Percentiles rank a stretch among this genome's conserved stretches.
Evolutionary conservation across 2,888 invertebrate genomes (phyloP).

Genomic region (Cephus pulcher): DNA sequence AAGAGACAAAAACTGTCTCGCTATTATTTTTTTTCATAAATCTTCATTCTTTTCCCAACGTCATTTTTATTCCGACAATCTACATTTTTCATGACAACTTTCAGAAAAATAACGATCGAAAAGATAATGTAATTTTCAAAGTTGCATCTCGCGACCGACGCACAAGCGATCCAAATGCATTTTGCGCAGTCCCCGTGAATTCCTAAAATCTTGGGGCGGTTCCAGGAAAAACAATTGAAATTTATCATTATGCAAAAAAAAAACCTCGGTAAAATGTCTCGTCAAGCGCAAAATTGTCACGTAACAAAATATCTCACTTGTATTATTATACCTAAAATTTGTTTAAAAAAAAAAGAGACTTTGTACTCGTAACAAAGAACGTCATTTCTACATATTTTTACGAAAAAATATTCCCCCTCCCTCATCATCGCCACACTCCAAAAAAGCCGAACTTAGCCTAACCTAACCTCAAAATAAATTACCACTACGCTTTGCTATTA

Average conservation of each 20-base stretch:
- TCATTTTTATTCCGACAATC: too few species aligned
- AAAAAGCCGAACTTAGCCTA: neutral
- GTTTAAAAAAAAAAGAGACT: neutral
- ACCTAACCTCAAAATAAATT: slow-evolving; percentile 26
- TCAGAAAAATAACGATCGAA: too few species aligned
- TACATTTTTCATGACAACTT: too few species aligned
- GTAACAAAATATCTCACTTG: neutral
- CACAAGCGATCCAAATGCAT: neutral
- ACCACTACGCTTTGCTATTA: slow-evolving; percentile 25
- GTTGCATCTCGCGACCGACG: neutral
- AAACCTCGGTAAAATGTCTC: neutral
- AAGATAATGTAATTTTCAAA: neutral
- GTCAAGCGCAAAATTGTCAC: neutral
- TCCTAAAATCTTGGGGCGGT: neutral
- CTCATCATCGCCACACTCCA: neutral
- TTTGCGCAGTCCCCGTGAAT: neutral
- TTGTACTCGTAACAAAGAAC: too few species aligned
- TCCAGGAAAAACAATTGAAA: neutral
- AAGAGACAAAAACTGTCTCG: too few species aligned
- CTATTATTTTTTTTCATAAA: neutral
- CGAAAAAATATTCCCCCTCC: too few species aligned
- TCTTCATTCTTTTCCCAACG: too few species aligned
- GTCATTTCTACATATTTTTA: too few species aligned
- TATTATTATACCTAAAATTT: neutral
- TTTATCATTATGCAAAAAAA: neutral